Evolutionary conservation across 2,888 invertebrate species (phyloP), one percentile per base, ranked within the genome.

Genomic region (Neoascia interrupta): DNA sequence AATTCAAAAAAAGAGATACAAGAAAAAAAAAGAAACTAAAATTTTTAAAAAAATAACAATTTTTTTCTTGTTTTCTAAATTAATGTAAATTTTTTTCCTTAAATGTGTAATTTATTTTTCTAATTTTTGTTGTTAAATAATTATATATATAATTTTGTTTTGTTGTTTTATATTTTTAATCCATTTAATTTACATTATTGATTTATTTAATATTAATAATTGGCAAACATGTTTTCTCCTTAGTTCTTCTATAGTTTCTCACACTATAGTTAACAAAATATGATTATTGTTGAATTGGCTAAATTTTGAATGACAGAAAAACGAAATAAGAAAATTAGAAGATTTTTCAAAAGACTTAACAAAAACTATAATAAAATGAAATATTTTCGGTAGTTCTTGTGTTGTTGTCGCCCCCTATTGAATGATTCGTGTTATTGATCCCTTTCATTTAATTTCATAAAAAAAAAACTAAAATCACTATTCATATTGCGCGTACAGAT

Each of bases 401-500:
- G 82, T 83, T 83, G 82, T 82, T 83, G 83, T 83, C 82, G 82
- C 83, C 83, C 83, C 83, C 82, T 82, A 82, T 83, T 81, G 82
- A 83, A 82, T 81, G 73, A 83, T 83, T 82, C 83, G 83, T 83
- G 81, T 82, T 68, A 31, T 37, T 58, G n/a, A 53, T 61, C 43
- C 76, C 72, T 23, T 56, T 56, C 56, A 61, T 73, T 73, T 61
- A 61, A 11, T 34, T 60, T 54, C 47, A 26, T 34, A 34, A 34
- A 23, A 56, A 64, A 47, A 61, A 61, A 45, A 73, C 54, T 28
- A 56, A 61, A 41, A 37, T 79, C 72, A 73, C 68, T 26, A 47
- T 72, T 72, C 72, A 79, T 72, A 54, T 15, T 47, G 76, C 76
- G 45, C 53, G 61, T 64, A 54, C 56, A 76, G 47, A 58, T n/a